phyloP scores from a whole-genome alignment of 1,140 invertebrate genomes.

The Micrasema longulum region DNA sequence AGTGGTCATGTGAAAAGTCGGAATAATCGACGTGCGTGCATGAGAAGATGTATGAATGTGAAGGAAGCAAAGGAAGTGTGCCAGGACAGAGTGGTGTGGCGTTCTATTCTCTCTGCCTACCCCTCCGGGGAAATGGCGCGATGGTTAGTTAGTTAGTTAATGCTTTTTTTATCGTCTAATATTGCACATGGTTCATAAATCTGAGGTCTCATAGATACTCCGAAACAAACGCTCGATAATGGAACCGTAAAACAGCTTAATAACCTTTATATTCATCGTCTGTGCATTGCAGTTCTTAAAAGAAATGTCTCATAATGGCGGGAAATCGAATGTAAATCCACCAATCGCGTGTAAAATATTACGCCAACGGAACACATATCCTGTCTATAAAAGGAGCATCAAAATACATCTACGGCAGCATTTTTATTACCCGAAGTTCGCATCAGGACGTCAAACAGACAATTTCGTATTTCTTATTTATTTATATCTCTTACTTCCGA shows the following conservation, averaged over 20 bases:
- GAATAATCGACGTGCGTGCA: no score
- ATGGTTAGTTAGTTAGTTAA: no score
- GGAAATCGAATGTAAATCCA: constrained; percentile 44
- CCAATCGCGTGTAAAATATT: constrained; percentile 49
- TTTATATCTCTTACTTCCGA: constrained; percentile 4
- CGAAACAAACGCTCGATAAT: not conserved
- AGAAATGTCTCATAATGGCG: constrained; percentile 26
- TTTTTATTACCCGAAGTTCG: constrained; percentile 42
- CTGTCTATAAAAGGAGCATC: constrained; percentile 27
- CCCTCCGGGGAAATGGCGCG: no score
- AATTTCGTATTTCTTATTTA: constrained; percentile 22
- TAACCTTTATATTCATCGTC: constrained; percentile 12
- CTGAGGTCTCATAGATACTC: no score
- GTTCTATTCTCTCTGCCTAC: no score
- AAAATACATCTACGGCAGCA: constrained; percentile 13
- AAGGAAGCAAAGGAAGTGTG: no score
- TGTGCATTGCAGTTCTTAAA: constrained; percentile 22
- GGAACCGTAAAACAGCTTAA: constrained; percentile 3
- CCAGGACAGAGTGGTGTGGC: no score
- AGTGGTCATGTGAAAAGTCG: no score
- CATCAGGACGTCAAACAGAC: not conserved
- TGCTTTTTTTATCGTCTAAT: no score
- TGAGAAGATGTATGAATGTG: no score
- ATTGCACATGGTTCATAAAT: no score
- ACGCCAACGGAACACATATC: constrained; percentile 25